These are phyloP conservation scores for Dolichoris vasculosae DNA, from an alignment of 1,140 invertebrate genomes.

Conservation along the genomic window DNA sequence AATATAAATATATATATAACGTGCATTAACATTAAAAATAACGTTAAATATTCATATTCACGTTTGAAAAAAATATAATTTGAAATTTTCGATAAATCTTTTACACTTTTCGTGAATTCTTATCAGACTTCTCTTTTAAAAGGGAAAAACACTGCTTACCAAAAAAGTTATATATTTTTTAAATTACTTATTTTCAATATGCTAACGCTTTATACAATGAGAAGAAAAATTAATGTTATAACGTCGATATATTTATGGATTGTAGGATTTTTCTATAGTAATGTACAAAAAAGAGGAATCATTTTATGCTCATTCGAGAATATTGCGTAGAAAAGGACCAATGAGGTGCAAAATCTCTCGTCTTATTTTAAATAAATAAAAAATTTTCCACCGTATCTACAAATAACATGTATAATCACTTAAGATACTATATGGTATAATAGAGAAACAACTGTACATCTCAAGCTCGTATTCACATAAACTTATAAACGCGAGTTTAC, in stretches of 20 bases:
- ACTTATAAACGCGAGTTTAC: conserved; percentile 43
- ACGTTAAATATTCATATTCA: too few relatives aligned
- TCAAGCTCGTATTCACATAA: conserved; percentile 35
- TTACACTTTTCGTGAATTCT: conserved; percentile 37
- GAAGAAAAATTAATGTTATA: conserved; percentile 21
- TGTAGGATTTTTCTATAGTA: conserved; percentile 53
- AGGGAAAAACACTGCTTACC: background rate
- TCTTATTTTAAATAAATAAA: conserved; percentile 44
- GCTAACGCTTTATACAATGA: conserved; percentile 18
- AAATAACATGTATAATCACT: conserved; percentile 39
- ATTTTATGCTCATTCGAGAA: conserved; percentile 54
- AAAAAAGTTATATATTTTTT: conserved; percentile 3
- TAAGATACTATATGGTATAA: conserved; percentile 31
- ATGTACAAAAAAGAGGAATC: conserved; percentile 60
- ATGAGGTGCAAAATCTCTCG: conserved; percentile 9
- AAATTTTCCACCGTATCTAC: conserved; percentile 40
- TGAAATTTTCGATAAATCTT: conserved; percentile 22
- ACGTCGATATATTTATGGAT: background rate
- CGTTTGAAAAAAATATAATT: conserved; percentile 26
- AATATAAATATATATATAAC: conserved; percentile 38
- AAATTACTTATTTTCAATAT: conserved; percentile 1
- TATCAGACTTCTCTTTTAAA: conserved; percentile 41
- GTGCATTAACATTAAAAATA: too few relatives aligned
- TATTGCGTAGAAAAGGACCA: conserved; percentile 11
- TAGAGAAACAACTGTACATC: conserved; percentile 46